Evolutionary conservation across 2,797 vertebrate species (phyloP).

Genomic region (Tokudaia muenninki): DNA sequence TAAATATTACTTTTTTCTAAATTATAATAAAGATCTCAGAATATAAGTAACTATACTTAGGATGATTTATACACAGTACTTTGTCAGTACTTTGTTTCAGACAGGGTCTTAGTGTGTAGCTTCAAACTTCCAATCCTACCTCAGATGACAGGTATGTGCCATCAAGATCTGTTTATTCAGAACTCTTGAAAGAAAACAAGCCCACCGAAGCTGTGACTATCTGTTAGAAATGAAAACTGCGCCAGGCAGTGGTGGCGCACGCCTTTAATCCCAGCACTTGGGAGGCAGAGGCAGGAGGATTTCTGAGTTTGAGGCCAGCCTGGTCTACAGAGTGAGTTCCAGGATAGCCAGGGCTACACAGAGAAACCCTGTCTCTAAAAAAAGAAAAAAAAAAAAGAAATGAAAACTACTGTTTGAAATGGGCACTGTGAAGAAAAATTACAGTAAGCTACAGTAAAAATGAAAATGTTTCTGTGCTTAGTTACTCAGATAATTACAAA

Average conservation of each 20-base stretch:
- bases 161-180: background rate
- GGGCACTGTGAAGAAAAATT: background rate
- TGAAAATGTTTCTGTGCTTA: background rate
- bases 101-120: background rate
- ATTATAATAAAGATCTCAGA: background rate
- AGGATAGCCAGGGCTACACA: too few species aligned
- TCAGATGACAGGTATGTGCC: background rate
- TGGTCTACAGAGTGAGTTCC: too few species aligned
- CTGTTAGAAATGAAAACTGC: background rate
- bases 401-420: background rate
- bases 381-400: background rate
- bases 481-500: background rate
- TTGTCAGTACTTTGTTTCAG: background rate
- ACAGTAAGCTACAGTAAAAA: background rate
- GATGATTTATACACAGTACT: background rate
- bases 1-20: background rate
- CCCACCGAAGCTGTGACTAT: background rate
- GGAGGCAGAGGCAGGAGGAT: too few species aligned
- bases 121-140: background rate
- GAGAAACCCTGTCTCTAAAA: too few species aligned
- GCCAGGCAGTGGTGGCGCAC: too few species aligned
- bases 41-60: slow-evolving; percentile 15
- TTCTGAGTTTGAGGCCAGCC: too few species aligned
- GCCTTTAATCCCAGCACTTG: too few species aligned
- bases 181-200: background rate